Evolutionary conservation across 2,797 vertebrate species (phyloP).

Genomic region (Harpagifer antarcticus): DNA sequence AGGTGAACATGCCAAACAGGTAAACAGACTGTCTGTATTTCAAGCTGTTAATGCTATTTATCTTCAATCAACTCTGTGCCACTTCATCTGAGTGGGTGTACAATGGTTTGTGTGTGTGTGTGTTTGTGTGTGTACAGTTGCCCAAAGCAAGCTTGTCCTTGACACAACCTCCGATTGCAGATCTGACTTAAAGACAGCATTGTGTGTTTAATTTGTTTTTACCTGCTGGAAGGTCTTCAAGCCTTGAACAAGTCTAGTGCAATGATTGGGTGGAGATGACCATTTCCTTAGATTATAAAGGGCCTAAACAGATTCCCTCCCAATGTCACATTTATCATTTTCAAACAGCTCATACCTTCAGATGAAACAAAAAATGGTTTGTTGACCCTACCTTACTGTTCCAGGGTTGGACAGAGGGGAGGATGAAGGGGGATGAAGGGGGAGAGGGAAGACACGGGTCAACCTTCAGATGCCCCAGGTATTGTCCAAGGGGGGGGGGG

Average conservation of each 20-base stretch:
- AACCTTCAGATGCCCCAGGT: constrained; percentile 78
- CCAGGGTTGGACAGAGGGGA: constrained; percentile 26
- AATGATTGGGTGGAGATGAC: constrained; percentile 30
- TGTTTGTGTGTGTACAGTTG: constrained; percentile 23
- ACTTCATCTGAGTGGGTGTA: neutral
- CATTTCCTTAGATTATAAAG: constrained; percentile 65
- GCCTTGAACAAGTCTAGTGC: constrained; percentile 49
- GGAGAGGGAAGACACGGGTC: constrained; percentile 60
- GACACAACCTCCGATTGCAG: constrained; percentile 71
- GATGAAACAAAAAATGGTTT: constrained; percentile 56
- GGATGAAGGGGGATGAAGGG: constrained; percentile 20
- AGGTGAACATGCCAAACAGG: constrained; percentile 60
- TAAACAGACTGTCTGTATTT: constrained; percentile 57
- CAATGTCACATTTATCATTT: constrained; percentile 80
- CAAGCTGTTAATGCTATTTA: constrained; percentile 56
- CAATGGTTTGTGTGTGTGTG: neutral
- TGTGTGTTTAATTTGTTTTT: constrained; percentile 78
- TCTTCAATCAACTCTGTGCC: constrained; percentile 45
- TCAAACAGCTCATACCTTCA: constrained; percentile 73
- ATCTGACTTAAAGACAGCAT: constrained; percentile 65
- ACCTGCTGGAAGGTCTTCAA: constrained; percentile 76
- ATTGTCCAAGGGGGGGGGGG: constrained; percentile 44
- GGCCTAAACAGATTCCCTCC: constrained; percentile 65
- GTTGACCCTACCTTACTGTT: constrained; percentile 50
- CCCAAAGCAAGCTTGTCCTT: constrained; percentile 63